phyloP scores from a whole-genome alignment of 2,888 invertebrate species.

The Globia sparganii region DNA sequence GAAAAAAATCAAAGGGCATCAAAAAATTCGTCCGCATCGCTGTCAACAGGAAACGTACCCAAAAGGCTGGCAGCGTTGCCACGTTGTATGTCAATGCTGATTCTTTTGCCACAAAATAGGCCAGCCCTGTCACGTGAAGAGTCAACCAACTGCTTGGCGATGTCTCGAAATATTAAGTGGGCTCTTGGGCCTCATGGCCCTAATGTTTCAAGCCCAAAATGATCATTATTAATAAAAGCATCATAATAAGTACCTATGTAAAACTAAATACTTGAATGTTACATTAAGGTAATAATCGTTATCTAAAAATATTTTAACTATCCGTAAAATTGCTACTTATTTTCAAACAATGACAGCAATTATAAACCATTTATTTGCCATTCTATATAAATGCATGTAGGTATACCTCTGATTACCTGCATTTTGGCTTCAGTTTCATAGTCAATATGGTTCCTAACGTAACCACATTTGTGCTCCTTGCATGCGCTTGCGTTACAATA shows the following conservation, averaged over 20 bases:
- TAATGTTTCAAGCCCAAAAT: too few species aligned
- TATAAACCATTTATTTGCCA: not conserved
- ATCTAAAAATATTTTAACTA: not conserved
- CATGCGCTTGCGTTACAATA: not conserved
- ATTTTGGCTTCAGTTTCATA: not conserved
- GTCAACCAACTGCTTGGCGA: too few species aligned
- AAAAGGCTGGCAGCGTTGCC: too few species aligned
- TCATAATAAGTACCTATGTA: not conserved
- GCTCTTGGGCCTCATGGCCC: too few species aligned
- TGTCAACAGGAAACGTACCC: too few species aligned
- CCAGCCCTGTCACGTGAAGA: too few species aligned
- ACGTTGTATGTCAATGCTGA: too few species aligned
- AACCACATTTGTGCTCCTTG: not conserved
- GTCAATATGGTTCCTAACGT: slow-evolving; percentile 8
- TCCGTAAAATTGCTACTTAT: not conserved
- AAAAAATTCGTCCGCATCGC: too few species aligned
- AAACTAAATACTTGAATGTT: not conserved
- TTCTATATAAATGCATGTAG: slow-evolving; percentile 1
- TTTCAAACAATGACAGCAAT: not conserved
- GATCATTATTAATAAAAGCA: too few species aligned
- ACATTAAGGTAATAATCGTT: not conserved
- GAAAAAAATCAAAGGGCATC: too few species aligned
- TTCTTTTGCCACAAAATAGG: too few species aligned
- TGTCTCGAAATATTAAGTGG: too few species aligned
- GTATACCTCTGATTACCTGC: not conserved